Evolutionary conservation across 2,888 invertebrate species (phyloP).

Genomic region (Deilephila elpenor): DNA sequence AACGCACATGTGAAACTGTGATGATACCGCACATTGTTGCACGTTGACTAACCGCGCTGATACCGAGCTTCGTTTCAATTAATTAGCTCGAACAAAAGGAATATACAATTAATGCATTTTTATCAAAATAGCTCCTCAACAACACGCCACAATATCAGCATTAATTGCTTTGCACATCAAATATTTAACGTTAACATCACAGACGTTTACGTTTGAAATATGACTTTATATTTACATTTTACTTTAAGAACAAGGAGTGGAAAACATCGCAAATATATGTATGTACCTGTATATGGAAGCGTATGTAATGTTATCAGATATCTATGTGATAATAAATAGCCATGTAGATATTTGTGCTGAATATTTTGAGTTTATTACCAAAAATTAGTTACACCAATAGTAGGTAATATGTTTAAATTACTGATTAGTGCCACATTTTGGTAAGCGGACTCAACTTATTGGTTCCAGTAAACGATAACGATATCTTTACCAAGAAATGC

Average conservation of each 20-base stretch:
- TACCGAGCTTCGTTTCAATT: conserved; percentile 26
- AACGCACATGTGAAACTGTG: conserved; percentile 71
- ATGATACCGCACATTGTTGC: conserved; percentile 59
- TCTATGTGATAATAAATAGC: too few species aligned
- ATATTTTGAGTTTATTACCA: neutral
- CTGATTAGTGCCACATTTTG: neutral
- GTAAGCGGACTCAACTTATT: conserved; percentile 52
- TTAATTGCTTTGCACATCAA: conserved; percentile 4
- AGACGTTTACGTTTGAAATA: neutral
- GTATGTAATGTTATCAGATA: too few species aligned
- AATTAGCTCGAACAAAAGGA: conserved; percentile 15
- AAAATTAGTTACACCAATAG: neutral
- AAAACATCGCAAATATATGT: neutral
- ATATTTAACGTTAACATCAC: neutral
- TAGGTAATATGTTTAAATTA: neutral
- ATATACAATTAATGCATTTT: conserved; percentile 19
- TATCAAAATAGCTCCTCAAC: conserved; percentile 12
- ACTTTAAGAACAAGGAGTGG: neutral
- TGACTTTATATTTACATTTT: neutral
- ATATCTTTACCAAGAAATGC: conserved; percentile 77
- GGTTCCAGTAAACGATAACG: conserved; percentile 64
- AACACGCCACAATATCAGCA: conserved; percentile 19
- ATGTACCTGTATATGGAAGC: too few species aligned
- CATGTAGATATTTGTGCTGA: too few species aligned
- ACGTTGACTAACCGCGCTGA: conserved; percentile 48